Base-by-base conservation (phyloP, 2,113 vertebrate genomes). In the Rhea pennata region DNA sequence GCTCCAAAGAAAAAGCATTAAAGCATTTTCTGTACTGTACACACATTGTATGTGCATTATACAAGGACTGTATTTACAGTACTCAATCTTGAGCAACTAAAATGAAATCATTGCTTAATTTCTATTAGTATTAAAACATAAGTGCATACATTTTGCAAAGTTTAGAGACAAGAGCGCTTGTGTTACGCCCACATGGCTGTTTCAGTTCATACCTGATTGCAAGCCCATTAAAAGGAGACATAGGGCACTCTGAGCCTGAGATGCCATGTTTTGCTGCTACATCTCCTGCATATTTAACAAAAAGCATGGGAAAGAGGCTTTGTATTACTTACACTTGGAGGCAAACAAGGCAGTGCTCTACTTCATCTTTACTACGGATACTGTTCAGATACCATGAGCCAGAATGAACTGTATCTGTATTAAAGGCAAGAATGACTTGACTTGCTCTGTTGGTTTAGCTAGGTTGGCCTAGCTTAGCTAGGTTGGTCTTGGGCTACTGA, bases 51-150 rank as follows among this genome's bases (percentile, higher is more conserved):
- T 71, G 69, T 44, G 69, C 75, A 77, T 72, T 36, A 50, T 20
- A 95, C 54, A 84, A 89, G 84, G 93, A 42, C 84, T 3, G 2
- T 78, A 95, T 84, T 73, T 79, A 97, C 88, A 96, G 56, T 75
- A 95, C 61, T 53, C 26, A 48, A 69, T 44, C 84, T 85, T 7
- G 31, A 95, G 73, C 82, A 94, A 91, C 83, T 40, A 86, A 95
- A 84, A 31, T 20, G 59, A 89, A 91, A 77, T 26, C 53, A 62
- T 59, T 66, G 26, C 42, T 95, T 64, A 1, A 36, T 70, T 87
- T 78, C 19, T 77, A 69, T 71, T 85, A 51, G 67, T 75, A 81
- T 84, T 84, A 53, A 76, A 92, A 80, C 36, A 0, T 64, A 87
- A 92, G 84, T 79, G 95, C 91, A 76, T 42, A 74, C 21, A 22